Base-by-base conservation (phyloP, 2,888 invertebrate species). In the Plagodis pulveraria region DNA sequence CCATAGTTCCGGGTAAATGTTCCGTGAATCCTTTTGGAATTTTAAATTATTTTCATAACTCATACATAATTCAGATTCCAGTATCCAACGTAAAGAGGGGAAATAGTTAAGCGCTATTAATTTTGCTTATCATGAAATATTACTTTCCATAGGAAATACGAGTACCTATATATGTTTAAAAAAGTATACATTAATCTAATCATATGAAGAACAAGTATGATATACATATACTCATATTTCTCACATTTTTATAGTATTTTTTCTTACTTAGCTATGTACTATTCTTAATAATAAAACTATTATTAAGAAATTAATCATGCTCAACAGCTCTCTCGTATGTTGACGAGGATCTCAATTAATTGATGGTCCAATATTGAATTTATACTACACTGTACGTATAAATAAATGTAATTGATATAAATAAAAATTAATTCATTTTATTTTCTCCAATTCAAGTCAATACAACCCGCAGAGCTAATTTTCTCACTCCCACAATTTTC, bases 1-100 rank as follows among this genome's bases (percentile, higher is more conserved):
- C 71, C 84, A 83, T 86, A 87, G 89, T 89, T 88, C 88, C 84
- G 89, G 82, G 74, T 86, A 85, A 91, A 91, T 91, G 90, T 89
- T 74, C 87, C 81, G 87, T 86, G 72, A 87, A 78, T 81, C 73
- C 78, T 80, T 74, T 80, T 83, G 77, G 76, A 84, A 73, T 82
- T 85, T 89, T 83, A 81, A 85, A 83, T 80, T 79, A 72, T 72
- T 76, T 58, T 74, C 74, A 80, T 63, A 58, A 34, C 56, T 50
- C 50, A 72, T 88, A 74, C 78, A 87, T 87, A 82, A 87, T 89
- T 86, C 84, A 89, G 64, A 57, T 64, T 56, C 11, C 59, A 56
- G 65, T 71, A 67, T 69, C 66, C 64, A 63, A 50, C 38, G 11
- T 52, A 9, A 38, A 32, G 42, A 53, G 53, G 58, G 45, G 48